These are phyloP conservation scores for Andrena dorsata DNA, from an alignment of 2,888 invertebrate species.

Conservation along the genomic window DNA sequence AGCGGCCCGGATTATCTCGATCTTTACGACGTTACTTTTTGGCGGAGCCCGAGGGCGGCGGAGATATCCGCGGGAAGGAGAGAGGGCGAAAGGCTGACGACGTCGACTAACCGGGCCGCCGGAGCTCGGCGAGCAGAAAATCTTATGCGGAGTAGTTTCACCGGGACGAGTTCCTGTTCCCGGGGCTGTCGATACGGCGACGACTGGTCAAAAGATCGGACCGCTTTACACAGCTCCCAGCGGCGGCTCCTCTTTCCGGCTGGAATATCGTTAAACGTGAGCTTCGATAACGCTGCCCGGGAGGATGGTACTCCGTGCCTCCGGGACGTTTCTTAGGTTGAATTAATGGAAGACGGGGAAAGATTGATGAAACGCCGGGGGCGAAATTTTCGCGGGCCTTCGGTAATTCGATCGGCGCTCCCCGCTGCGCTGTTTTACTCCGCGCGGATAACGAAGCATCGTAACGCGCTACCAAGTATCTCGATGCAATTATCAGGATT, in stretches of 20 bases:
- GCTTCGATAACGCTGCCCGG: background rate
- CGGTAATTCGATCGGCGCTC: background rate
- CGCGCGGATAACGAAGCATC: too few species aligned
- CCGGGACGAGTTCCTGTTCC: slow-evolving; percentile 25
- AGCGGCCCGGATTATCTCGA: slow-evolving; percentile 73
- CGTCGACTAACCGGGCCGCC: slow-evolving; percentile 25
- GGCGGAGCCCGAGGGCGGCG: slow-evolving; percentile 48
- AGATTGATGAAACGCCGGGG: background rate
- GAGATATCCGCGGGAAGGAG: slow-evolving; percentile 40
- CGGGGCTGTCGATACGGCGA: slow-evolving; percentile 22
- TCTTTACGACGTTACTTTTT: slow-evolving; percentile 76
- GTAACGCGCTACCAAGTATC: too few species aligned
- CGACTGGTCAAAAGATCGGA: slow-evolving; percentile 24
- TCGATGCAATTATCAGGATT: too few species aligned
- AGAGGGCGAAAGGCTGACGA: slow-evolving; percentile 21
- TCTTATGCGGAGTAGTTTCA: slow-evolving; percentile 35
- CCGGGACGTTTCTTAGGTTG: background rate
- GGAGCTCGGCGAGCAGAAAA: slow-evolving; percentile 35
- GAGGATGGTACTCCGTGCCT: background rate
- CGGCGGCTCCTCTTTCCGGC: background rate
- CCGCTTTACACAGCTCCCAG: background rate
- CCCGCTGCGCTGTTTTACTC: too few species aligned
- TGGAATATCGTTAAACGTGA: slow-evolving; percentile 4
- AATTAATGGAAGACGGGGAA: background rate
- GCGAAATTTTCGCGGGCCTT: background rate